Evolutionary conservation across 2,113 vertebrate genomes (phyloP).

Genomic region (Ammospiza caudacuta): DNA sequence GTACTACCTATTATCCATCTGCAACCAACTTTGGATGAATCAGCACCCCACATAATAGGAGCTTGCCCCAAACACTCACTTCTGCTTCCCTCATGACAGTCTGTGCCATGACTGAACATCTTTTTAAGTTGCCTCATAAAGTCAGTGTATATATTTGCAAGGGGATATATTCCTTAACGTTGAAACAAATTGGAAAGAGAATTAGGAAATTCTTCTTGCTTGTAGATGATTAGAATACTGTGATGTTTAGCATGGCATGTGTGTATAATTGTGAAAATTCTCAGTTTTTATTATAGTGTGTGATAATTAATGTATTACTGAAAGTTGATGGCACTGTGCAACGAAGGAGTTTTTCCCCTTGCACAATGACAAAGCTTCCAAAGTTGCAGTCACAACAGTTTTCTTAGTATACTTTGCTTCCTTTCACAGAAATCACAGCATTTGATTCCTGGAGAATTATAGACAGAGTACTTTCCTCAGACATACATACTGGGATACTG

Average conservation of each 20-base stretch:
- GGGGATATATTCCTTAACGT: neutral
- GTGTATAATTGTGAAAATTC: constrained; percentile 1
- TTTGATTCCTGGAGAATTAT: constrained; percentile 32
- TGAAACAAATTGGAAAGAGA: neutral
- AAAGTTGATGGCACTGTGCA: constrained; percentile 24
- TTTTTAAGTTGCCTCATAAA: neutral
- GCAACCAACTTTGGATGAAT: neutral
- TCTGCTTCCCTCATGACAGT: neutral
- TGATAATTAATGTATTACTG: constrained; percentile 59
- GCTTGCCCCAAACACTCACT: constrained; percentile 16
- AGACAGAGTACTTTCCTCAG: constrained; percentile 30
- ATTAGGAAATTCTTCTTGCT: constrained; percentile 30
- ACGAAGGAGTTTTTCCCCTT: constrained; percentile 43
- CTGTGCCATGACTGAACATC: neutral
- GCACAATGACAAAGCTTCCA: neutral
- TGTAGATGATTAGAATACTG: constrained; percentile 9
- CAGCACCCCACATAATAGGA: neutral
- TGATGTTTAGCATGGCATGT: constrained; percentile 22
- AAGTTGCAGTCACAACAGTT: neutral
- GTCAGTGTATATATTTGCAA: neutral
- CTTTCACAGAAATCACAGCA: constrained; percentile 22
- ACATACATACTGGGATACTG: neutral
- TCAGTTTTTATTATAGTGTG: constrained; percentile 40
- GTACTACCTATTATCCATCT: constrained; percentile 49
- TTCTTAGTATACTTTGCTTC: neutral